Base-by-base conservation (phyloP, 2,113 vertebrate genomes). In the Eptesicus fuscus region DNA sequence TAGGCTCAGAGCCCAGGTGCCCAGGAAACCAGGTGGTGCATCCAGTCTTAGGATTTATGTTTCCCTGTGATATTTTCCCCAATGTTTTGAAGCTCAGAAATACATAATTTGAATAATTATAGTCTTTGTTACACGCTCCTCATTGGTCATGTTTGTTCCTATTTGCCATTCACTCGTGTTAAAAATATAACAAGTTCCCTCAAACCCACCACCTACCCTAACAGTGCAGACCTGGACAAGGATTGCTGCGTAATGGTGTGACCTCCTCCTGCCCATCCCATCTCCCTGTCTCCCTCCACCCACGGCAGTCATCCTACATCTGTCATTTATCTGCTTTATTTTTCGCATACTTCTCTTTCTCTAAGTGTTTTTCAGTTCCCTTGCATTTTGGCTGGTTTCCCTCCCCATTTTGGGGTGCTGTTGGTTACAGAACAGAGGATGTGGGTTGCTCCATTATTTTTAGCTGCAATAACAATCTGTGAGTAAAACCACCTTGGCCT, bases 391-490 rank as follows among this genome's bases (percentile, higher is more conserved):
- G 79, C 61, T 74, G 37, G 47, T 10, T 49, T 17, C 56, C 18
- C n/a, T 1, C 22, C 56, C 40, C 9, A 13, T 14, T 40, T 77
- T 49, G 49, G 65, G 86, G 25, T 71, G 3, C 23, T 17, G 59
- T 7, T 71, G 23, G 20, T 74, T 47, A 63, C 4, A 80, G 85
- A 85, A 69, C n/a, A 70, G 79, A 83, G 90, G 59, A 71, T 56
- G 44, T 40, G 30, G 30, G 28, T 44, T 78, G 77, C 30, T 85
- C 90, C 88, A 65, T 82, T 90, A 90, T 93, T 85, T 94, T 96
- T 85, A 96, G 83, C 63, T 37, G 85, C 61, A 84, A 9, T 74
- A 70, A 92, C 94, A 73, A n/a, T 92, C 70, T 67, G 32, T 67
- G 91, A 30, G 70, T 70, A 73, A 96, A 90, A 73, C 78, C 56